phyloP scores from a whole-genome alignment of 2,113 vertebrate genomes.

The Melanerpes formicivorus region DNA sequence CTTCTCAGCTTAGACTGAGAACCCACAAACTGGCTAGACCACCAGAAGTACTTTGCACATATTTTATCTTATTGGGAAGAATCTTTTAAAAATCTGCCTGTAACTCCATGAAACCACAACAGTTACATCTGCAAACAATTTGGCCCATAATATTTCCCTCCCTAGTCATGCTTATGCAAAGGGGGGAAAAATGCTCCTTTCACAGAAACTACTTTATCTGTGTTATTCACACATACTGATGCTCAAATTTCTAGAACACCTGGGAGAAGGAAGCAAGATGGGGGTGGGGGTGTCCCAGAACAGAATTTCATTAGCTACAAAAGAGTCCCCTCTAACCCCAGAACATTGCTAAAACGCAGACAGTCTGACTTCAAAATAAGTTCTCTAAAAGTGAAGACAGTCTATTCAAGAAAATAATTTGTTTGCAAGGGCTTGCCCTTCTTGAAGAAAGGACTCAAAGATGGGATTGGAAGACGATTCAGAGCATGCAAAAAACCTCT shows the following conservation, averaged over 20 bases:
- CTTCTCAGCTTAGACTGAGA: neutral
- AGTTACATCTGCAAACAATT: slow-evolving; percentile 57
- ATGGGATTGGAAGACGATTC: neutral
- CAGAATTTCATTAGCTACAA: neutral
- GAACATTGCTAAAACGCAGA: neutral
- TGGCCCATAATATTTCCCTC: neutral
- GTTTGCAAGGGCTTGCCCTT: neutral
- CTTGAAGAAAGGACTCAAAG: neutral
- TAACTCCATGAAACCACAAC: slow-evolving; percentile 38
- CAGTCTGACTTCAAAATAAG: neutral
- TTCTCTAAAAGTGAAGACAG: neutral
- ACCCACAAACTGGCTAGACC: neutral
- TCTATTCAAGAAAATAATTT: neutral
- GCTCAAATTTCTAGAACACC: neutral
- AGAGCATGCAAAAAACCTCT: neutral
- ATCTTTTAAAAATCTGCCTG: neutral
- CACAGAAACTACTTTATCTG: neutral
- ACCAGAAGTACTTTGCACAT: neutral
- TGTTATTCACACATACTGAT: neutral
- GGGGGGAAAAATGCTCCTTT: neutral
- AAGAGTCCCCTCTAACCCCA: neutral
- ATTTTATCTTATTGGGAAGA: neutral
- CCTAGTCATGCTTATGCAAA: neutral
- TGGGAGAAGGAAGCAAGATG: neutral
- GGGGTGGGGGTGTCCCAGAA: neutral